A percentile compares a stretch with the other conserved stretches of the same genome.
Evolutionary conservation across 2,888 invertebrate species (phyloP).

Genomic region (Cephus sareptanus): DNA sequence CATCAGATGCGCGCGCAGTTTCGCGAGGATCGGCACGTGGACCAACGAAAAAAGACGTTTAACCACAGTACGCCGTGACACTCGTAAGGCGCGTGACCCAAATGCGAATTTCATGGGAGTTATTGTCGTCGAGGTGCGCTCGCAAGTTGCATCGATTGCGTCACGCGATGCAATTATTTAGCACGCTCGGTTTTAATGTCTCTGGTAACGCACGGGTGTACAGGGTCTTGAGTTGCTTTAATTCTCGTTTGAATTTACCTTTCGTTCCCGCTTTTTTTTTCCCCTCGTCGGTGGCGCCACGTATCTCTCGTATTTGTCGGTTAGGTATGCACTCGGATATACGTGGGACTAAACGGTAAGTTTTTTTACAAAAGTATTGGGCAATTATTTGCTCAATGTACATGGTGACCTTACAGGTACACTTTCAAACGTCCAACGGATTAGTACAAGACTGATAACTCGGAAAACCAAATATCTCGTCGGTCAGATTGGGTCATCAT

Average conservation of each 20-base stretch:
- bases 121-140: conserved; percentile 47
- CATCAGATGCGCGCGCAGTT: background rate
- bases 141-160: conserved; percentile 41
- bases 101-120: conserved; percentile 53
- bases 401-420: background rate
- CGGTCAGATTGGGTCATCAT: no score
- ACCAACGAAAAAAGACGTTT: background rate
- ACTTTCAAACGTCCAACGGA: no score
- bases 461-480: no score
- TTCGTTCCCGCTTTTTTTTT: background rate
- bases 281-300: background rate
- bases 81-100: conserved; percentile 45
- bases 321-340: background rate
- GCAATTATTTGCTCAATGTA: background rate
- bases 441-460: no score
- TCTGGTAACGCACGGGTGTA: background rate
- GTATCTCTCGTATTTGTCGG: background rate
- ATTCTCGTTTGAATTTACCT: background rate
- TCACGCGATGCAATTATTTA: conserved; percentile 56
- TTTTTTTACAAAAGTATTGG: background rate
- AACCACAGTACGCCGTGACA: background rate
- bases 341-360: background rate
- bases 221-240: background rate
- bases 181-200: conserved; percentile 33
- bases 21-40: background rate